Evolutionary conservation across 1,140 invertebrate genomes (phyloP), one percentile per base, ranked within the genome.

Genomic region (Pissodes strobi): DNA sequence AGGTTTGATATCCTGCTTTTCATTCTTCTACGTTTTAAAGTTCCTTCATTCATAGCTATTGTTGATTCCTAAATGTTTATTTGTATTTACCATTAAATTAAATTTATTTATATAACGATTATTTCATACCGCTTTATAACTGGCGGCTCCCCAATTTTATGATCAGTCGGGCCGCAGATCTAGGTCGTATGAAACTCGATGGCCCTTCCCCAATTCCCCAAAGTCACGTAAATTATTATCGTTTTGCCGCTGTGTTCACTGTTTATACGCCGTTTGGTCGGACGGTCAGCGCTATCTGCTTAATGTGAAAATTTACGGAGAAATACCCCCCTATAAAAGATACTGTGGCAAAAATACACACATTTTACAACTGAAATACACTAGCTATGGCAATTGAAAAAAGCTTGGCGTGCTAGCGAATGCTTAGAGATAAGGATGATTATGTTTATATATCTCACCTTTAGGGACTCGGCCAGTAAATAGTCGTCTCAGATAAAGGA

Each of bases 161-260:
- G n/a, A n/a, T n/a, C n/a, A n/a, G n/a, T n/a, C n/a, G n/a, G n/a
- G n/a, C n/a, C n/a, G n/a, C n/a, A n/a, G 43, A 59, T 48, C 13
- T 59, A 34, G 56, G 41, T 59, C 56, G 41, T 52, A 61, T 39
- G 18, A 61, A 61, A 61, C 25, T 13, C 4, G 25, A 41, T 22
- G 46, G 30, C 17, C 23, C 30, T 17, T 48, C 51, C 43, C 52
- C 4, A 56, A 45, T 12, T 64, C 61, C 61, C 61, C 21, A 49
- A 56, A 64, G 61, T 64, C 61, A 38, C 61, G 51, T 64, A 64
- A 64, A 64, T 64, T 64, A 56, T 56, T 46, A 64, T 64, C 49
- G 61, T 25, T 46, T 49, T 57, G 34, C 61, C 22, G 23, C 52
- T 23, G 25, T 25, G 48, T 52, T 49, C 52, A 48, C 49, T 48